Base-by-base conservation (phyloP, 2,113 vertebrate species). In the Montifringilla adamsi region DNA sequence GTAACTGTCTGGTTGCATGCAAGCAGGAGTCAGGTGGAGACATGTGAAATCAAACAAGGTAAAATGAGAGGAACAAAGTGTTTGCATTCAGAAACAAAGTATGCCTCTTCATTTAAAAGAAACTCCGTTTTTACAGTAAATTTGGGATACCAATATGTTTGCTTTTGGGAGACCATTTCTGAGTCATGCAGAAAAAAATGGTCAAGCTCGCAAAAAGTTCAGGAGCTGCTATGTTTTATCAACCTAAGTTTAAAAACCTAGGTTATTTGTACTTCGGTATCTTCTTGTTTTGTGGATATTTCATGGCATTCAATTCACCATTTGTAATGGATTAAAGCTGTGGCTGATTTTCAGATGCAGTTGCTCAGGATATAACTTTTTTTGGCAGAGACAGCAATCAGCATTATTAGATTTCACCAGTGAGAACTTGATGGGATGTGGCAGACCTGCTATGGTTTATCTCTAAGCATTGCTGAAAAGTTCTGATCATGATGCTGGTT, bases 41-140 rank as follows among this genome's bases (percentile, higher is more conserved):
- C 10, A 18, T 41, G 72, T 86, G 60, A 86, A 86, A 78, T 72
- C 70, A 90, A 94, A 46, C 28, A 46, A 62, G 37, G 69, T 84
- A 63, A 81, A 92, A 77, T 24, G 15, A 43, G 18, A 41, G 1
- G 5, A 80, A 49, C 12, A 33, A 37, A 80, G 22, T 46, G 52
- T 84, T 70, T 80, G 35, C 53, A 56, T 55, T 82, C 87, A 83
- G 67, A 93, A 47, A 44, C 24, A 15, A 88, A 62, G 16, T 16
- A 19, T 64, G 21, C 3, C 6, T 47, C 13, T 17, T 70, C 16
- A 24, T 59, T 69, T 70, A n/a, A 80, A 13, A 76, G 33, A 74
- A 94, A 19, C 4, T 3, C 6, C 0, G 0, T 41, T 46, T 78
- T 78, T 73, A 44, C 3, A 0, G 53, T 64, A n/a, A 44, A 69